Evolutionary conservation across 2,888 invertebrate species (phyloP).

Genomic region (Nephrotoma guestfalica): DNA sequence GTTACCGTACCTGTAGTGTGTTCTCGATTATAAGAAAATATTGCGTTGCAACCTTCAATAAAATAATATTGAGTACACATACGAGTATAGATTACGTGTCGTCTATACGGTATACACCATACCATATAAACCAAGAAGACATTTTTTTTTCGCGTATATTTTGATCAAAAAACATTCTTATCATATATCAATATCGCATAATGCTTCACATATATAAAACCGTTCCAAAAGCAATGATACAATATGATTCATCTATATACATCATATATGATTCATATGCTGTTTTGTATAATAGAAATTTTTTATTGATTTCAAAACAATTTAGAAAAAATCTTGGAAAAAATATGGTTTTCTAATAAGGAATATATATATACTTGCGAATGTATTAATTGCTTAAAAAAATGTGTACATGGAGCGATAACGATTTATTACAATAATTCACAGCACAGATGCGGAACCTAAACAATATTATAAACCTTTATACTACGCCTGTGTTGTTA

Average conservation of each 20-base stretch:
- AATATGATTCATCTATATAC: neutral
- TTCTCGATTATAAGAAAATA: neutral
- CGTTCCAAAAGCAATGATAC: neutral
- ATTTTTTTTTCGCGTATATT: neutral
- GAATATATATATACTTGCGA: neutral
- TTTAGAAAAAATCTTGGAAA: neutral
- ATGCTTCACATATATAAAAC: neutral
- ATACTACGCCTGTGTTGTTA: neutral
- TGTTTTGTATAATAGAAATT: neutral
- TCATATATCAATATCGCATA: neutral
- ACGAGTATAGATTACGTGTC: neutral
- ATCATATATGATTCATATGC: neutral
- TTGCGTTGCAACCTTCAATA: neutral
- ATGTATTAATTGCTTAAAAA: too few species aligned
- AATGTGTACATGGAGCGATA: neutral
- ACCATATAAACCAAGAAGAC: neutral
- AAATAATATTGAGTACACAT: neutral
- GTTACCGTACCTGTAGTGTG: neutral
- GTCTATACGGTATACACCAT: neutral
- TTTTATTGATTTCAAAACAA: neutral
- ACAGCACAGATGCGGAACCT: neutral
- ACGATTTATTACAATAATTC: neutral
- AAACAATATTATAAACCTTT: neutral
- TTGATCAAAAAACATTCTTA: neutral
- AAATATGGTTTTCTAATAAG: neutral